Conservation (phyloP, 2,113 vertebrate genomes). For the Grantiella picta region DNA sequence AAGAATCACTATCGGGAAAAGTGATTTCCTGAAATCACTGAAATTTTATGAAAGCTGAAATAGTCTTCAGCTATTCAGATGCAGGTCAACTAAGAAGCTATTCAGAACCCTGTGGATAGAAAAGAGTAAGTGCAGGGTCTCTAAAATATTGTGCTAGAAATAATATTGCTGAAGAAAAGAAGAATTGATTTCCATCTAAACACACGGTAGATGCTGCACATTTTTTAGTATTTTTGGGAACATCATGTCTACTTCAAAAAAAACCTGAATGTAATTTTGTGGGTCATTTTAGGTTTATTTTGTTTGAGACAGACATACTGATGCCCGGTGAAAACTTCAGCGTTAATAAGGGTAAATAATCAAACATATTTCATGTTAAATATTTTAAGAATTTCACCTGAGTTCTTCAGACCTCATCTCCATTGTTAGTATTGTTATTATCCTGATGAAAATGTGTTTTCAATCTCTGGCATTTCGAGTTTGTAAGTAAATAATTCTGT, state of each 20-base stretch:
- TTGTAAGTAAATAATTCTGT: slow-evolving; percentile 56
- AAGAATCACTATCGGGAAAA: background rate
- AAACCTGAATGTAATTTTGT: background rate
- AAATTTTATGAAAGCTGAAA: no score
- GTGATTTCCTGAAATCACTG: no score
- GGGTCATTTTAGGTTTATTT: background rate
- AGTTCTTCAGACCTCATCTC: background rate
- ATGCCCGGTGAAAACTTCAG: background rate
- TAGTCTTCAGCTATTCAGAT: background rate
- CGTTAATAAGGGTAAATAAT: background rate
- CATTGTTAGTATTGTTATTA: background rate
- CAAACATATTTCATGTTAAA: background rate
- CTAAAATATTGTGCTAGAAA: background rate
- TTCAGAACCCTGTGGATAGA: background rate
- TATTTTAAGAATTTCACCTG: slow-evolving; percentile 52
- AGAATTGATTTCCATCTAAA: background rate
- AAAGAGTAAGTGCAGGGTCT: background rate
- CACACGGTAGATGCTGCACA: background rate
- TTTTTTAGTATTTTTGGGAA: background rate
- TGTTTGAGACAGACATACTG: background rate
- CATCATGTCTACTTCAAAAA: background rate
- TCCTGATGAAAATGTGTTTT: slow-evolving; percentile 27
- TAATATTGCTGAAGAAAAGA: background rate
- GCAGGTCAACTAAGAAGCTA: background rate
- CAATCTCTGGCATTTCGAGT: background rate